Percentiles rank a stretch among this genome's conserved stretches.
These are phyloP conservation scores for Rhopalosiphum padi DNA, from an alignment of 1,140 invertebrate genomes.

Conservation along the genomic window DNA sequence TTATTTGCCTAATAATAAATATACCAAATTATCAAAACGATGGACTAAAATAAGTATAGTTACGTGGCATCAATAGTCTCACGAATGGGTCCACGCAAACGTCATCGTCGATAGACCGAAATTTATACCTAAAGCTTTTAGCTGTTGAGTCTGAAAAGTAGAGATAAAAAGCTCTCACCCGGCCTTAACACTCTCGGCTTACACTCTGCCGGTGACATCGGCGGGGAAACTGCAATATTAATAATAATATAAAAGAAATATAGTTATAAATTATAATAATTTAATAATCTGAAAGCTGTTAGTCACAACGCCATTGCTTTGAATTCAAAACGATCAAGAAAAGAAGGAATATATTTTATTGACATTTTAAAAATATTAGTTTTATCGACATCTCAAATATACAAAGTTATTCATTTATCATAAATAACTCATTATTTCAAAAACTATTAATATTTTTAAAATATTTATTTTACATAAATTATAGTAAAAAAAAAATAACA, in stretches of 20 bases:
- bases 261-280: neutral
- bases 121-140: neutral
- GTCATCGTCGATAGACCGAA: neutral
- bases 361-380: no score
- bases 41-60: neutral
- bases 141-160: neutral
- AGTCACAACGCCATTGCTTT: neutral
- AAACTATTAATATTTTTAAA: no score
- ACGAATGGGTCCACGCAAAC: neutral
- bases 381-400: no score
- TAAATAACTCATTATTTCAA: no score
- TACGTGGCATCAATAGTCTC: neutral
- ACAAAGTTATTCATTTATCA: no score
- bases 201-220: neutral
- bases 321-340: neutral
- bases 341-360: neutral
- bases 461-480: no score
- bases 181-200: neutral
- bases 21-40: neutral
- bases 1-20: neutral
- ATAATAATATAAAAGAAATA: neutral
- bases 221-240: neutral
- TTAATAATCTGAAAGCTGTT: neutral
- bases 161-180: neutral
- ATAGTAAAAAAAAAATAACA: no score